Conservation (phyloP, 2,113 vertebrate genomes). For the Neoarius graeffei region DNA sequence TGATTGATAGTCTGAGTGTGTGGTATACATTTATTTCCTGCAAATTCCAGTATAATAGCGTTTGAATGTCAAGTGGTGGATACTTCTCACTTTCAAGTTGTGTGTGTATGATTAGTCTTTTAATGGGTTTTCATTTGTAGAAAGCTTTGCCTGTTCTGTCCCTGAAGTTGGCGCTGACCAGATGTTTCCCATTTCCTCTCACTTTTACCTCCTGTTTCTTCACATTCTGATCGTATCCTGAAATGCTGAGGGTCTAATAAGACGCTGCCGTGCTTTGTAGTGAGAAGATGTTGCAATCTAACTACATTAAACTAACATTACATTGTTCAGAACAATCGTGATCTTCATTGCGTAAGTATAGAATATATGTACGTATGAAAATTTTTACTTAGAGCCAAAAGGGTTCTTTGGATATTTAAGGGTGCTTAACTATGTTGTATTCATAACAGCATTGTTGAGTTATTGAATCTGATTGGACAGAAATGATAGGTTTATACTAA, state of each 20-base stretch:
- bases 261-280: background rate
- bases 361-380: background rate
- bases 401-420: background rate
- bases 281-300: background rate
- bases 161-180: slow-evolving; percentile 16
- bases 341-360: background rate
- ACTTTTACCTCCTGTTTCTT: slow-evolving; percentile 33
- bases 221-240: slow-evolving; percentile 23
- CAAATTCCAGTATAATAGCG: background rate
- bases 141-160: slow-evolving; percentile 12
- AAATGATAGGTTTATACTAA: background rate
- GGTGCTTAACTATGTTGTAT: background rate
- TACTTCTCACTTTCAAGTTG: background rate
- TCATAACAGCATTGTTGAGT: background rate
- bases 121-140: slow-evolving; percentile 35
- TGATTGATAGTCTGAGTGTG: background rate
- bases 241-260: slow-evolving; percentile 15
- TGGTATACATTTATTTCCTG: slow-evolving; percentile 2
- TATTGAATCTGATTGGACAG: background rate
- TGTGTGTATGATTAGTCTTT: slow-evolving; percentile 28
- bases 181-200: slow-evolving; percentile 36
- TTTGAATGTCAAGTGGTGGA: background rate
- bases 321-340: background rate
- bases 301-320: background rate
- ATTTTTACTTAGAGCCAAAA: too few species aligned